A percentile compares a stretch with the other conserved stretches of the same genome.
These are phyloP conservation scores for Nematostella vectensis DNA, from an alignment of 92 coral and sea anemone species.

Conservation along the genomic window DNA sequence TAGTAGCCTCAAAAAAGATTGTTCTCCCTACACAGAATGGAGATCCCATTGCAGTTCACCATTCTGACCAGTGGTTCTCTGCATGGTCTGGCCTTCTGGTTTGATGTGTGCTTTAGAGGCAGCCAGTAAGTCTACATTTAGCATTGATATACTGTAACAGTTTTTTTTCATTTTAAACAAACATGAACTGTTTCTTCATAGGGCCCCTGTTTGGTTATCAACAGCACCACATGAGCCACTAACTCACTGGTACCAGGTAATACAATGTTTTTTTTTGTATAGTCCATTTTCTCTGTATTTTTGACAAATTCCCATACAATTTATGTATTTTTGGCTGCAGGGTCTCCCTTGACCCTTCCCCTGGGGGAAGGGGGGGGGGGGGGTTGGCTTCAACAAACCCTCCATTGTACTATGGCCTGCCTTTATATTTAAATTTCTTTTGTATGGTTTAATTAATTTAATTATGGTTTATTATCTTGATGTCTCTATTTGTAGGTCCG, in stretches of 20 bases:
- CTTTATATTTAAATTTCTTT: too few species aligned
- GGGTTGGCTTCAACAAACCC: too few species aligned
- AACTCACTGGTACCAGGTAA: conserved; percentile 99
- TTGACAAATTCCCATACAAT: too few species aligned
- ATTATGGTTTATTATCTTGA: too few species aligned
- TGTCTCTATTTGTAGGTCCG: conserved; percentile 55
- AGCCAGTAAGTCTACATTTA: conserved; percentile 60
- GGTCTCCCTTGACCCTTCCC: too few species aligned
- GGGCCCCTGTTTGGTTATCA: conserved; percentile 91
- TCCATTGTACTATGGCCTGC: too few species aligned
- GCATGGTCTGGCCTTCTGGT: conserved; percentile 99
- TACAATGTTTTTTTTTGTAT: too few species aligned
- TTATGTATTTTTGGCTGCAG: too few species aligned
- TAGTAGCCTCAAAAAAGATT: not conserved
- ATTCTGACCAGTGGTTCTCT: conserved; percentile 71
- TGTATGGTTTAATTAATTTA: too few species aligned
- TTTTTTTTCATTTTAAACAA: not conserved
- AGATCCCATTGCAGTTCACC: conserved; percentile 76
- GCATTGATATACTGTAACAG: not conserved
- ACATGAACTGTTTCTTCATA: conserved; percentile 5
- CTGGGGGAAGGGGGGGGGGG: too few species aligned
- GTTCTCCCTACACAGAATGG: conserved; percentile 36
- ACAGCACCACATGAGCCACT: conserved; percentile 99
- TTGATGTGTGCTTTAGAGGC: conserved; percentile 89
- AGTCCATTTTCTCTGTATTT: too few species aligned